These are phyloP conservation scores for Arothron firmamentum DNA, from an alignment of 2,113 vertebrate genomes.

Conservation along the genomic window DNA sequence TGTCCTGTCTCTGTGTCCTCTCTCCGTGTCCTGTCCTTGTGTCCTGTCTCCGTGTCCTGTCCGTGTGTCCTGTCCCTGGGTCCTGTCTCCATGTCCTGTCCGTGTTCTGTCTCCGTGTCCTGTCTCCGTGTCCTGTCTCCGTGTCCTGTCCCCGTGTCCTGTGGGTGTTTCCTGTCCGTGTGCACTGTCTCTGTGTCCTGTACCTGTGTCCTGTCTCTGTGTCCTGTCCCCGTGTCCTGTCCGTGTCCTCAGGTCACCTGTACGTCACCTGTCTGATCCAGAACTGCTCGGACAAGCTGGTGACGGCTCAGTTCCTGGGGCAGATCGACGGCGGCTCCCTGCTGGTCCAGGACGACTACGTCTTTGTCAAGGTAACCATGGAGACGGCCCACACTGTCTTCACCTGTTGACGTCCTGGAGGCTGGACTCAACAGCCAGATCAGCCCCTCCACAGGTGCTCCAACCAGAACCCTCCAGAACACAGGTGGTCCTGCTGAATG, in stretches of 20 bases:
- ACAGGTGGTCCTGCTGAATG: no score
- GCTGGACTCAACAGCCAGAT: no score
- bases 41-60: neutral
- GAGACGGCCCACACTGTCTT: neutral
- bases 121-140: neutral
- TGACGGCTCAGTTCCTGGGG: constrained; percentile 78
- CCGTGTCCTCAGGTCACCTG: constrained; percentile 74
- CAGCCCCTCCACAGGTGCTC: no score
- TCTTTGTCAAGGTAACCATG: constrained; percentile 88
- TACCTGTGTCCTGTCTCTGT: neutral
- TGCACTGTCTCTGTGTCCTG: neutral
- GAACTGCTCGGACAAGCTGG: constrained; percentile 85
- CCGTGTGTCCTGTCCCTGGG: neutral
- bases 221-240: neutral
- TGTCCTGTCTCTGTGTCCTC: no score
- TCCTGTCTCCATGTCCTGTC: neutral
- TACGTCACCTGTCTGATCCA: constrained; percentile 88
- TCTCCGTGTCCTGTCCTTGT: neutral
- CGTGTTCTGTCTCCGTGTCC: neutral
- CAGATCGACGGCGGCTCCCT: constrained; percentile 86
- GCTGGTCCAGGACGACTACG: constrained; percentile 87
- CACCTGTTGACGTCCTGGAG: neutral
- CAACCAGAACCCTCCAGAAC: no score
- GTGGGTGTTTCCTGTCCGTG: constrained; percentile 15
- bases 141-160: neutral